phyloP scores from a whole-genome alignment of 2,888 invertebrate species.

The Agrochola litura region DNA sequence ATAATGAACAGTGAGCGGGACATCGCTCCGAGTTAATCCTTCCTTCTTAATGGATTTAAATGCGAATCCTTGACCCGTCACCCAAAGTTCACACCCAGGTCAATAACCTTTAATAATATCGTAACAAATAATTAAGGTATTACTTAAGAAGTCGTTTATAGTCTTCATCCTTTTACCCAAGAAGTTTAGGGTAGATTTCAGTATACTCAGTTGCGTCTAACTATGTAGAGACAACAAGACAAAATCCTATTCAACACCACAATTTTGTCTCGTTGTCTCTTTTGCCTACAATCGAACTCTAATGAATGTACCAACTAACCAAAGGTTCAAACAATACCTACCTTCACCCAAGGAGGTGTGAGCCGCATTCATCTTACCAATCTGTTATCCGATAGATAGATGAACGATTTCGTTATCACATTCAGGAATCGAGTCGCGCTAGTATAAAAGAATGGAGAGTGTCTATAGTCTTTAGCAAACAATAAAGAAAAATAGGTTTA shows the following conservation, averaged over 20 bases:
- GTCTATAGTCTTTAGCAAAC: not conserved
- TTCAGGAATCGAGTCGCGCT: not conserved
- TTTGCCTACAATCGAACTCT: no score
- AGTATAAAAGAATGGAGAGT: not conserved
- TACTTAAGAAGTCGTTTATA: constrained; percentile 23
- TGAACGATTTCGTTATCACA: not conserved
- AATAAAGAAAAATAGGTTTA: no score
- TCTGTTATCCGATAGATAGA: not conserved
- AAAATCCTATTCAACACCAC: no score
- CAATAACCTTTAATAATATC: constrained; percentile 19
- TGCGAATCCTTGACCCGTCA: constrained; percentile 36
- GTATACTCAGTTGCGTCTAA: not conserved
- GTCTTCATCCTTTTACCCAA: not conserved
- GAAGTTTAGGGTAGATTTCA: not conserved
- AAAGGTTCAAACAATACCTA: not conserved
- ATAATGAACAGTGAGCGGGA: constrained; percentile 44
- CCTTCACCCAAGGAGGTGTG: not conserved
- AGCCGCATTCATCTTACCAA: not conserved
- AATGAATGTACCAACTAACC: no score
- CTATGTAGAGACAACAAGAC: no score
- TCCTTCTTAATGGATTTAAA: constrained; percentile 39
- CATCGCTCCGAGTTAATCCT: constrained; percentile 44
- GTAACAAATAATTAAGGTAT: constrained; percentile 16
- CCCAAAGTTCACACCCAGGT: constrained; percentile 11
- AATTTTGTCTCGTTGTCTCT: no score